phyloP scores from a whole-genome alignment of 2,797 vertebrate genomes.

The Rhinella marina region DNA sequence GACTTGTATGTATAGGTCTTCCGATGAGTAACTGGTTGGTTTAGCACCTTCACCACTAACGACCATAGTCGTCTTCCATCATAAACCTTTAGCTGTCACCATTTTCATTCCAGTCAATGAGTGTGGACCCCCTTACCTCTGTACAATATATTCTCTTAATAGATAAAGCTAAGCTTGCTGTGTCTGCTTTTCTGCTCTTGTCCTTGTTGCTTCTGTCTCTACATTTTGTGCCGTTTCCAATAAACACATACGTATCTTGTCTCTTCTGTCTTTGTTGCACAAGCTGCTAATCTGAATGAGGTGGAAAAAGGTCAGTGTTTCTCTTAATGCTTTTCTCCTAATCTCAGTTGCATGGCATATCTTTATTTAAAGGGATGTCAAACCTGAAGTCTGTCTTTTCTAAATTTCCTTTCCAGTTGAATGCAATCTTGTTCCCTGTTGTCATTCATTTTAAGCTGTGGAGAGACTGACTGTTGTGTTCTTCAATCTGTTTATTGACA shows the following conservation, averaged over 20 bases:
- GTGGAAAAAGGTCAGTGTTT: slow-evolving; percentile 99
- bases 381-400: not conserved
- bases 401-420: not conserved
- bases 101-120: slow-evolving; percentile 8
- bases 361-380: not conserved
- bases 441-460: not conserved
- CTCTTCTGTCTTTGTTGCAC: slow-evolving; percentile 87
- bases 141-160: not conserved
- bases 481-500: not conserved
- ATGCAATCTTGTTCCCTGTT: not conserved
- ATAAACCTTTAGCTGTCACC: not conserved
- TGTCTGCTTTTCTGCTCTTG: slow-evolving; percentile 68
- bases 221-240: slow-evolving; percentile 75
- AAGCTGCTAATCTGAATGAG: slow-evolving; percentile 99
- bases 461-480: not conserved
- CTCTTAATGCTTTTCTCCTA: slow-evolving; percentile 79
- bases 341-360: slow-evolving; percentile 58
- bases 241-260: slow-evolving; percentile 82
- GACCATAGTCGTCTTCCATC: not conserved
- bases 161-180: slow-evolving; percentile 65
- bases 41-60: not conserved
- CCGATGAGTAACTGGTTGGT: not conserved
- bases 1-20: not conserved
- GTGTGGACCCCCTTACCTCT: slow-evolving; percentile 7
- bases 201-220: slow-evolving; percentile 72